Percentiles rank a stretch among this genome's conserved stretches.
Evolutionary conservation across 2,113 vertebrate species (phyloP).

Genomic region (Sakesphorus luctuosus): DNA sequence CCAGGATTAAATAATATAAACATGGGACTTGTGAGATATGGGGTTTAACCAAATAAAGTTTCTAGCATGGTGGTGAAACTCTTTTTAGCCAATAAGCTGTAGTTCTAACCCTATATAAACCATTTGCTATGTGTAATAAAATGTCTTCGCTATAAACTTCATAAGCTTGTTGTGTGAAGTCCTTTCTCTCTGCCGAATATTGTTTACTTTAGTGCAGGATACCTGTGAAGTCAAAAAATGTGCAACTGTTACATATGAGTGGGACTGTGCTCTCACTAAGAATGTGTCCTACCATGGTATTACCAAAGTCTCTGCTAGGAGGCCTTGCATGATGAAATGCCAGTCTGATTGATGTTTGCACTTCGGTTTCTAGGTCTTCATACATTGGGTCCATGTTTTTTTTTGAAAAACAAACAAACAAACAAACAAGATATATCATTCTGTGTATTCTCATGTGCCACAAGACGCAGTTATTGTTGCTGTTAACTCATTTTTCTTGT

Average conservation of each 20-base stretch:
- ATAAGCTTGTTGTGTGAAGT: no score
- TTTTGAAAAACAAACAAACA: not conserved
- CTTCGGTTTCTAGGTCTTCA: constrained; percentile 2
- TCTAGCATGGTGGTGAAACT: no score
- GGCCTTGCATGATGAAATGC: not conserved
- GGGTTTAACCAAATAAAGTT: no score
- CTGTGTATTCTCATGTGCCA: not conserved
- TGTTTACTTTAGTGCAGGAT: not conserved
- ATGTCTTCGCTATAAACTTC: no score
- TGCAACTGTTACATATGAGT: not conserved
- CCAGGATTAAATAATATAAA: no score
- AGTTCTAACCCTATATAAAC: no score
- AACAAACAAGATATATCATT: not conserved
- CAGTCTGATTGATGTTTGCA: not conserved
- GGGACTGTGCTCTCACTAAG: not conserved
- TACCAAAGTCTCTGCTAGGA: not conserved
- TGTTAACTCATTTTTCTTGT: constrained; percentile 59
- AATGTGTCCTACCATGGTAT: not conserved
- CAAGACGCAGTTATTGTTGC: not conserved
- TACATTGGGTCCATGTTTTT: not conserved
- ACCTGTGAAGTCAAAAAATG: not conserved
- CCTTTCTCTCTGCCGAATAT: no score
- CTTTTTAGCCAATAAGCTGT: no score
- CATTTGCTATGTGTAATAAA: no score
- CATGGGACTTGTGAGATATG: no score